phyloP scores from a whole-genome alignment of 2,888 invertebrate genomes.

The Orthosia gothica region DNA sequence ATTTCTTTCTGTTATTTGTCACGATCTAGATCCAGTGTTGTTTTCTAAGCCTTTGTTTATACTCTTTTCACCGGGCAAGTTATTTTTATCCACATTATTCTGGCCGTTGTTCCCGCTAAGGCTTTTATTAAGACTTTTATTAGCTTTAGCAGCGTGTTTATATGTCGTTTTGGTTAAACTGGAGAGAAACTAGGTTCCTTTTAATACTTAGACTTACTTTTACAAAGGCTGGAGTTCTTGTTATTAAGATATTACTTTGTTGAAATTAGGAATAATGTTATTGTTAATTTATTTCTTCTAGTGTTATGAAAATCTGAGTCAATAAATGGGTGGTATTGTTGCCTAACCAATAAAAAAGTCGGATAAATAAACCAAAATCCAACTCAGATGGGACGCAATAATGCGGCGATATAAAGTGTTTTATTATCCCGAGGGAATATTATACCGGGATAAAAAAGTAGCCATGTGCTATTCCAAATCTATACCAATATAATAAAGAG shows the following conservation, averaged over 20 bases:
- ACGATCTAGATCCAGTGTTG: slow-evolving; percentile 2
- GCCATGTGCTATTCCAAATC: too few relatives aligned
- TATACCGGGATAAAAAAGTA: too few relatives aligned
- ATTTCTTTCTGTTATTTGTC: neutral
- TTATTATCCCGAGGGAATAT: too few relatives aligned
- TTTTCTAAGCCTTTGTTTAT: slow-evolving; percentile 33
- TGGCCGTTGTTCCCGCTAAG: slow-evolving; percentile 21
- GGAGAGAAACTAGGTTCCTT: neutral
- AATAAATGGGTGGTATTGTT: neutral
- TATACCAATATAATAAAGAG: too few relatives aligned
- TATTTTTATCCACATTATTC: slow-evolving; percentile 37
- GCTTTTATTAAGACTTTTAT: slow-evolving; percentile 45
- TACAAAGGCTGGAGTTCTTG: neutral
- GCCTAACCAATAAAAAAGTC: too few relatives aligned
- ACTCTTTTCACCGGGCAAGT: neutral
- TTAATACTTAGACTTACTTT: slow-evolving; percentile 24
- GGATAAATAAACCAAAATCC: too few relatives aligned
- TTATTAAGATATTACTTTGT: slow-evolving; percentile 8
- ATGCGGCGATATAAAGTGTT: too few relatives aligned
- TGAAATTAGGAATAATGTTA: neutral
- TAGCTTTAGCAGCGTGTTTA: slow-evolving; percentile 23
- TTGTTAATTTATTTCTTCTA: neutral
- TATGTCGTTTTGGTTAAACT: slow-evolving; percentile 5
- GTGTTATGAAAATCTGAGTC: neutral
- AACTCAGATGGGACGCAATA: too few relatives aligned